Evolutionary conservation across 1,140 invertebrate genomes (phyloP), one percentile per base, ranked within the genome.

Genomic region (Achroia grisella): DNA sequence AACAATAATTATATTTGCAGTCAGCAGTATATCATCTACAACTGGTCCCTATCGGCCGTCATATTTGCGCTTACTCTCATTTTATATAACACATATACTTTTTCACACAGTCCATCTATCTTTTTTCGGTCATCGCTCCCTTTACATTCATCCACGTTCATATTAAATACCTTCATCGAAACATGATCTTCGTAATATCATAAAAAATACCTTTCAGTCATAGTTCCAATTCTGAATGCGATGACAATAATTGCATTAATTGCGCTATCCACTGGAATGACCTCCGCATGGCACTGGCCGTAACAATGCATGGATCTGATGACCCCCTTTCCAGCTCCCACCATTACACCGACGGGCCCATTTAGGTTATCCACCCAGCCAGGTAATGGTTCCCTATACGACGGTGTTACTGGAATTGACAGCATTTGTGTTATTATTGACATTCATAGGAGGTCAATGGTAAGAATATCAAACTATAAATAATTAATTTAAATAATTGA

Each of bases 341-440:
- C 88, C 54, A 93, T 75, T 1, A 93, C 72, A 1, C 92, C 95
- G 47, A 93, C 92, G 0, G 95, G 94, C 1, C 95, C 95, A 80
- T 97, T 97, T 31, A 95, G 87, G 76, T 94, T 97, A 68, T 97
- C 96, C 36, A 97, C 94, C 95, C 94, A 96, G 1, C 93, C 92
- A 10, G 86, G 73, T 8, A 86, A 45, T 0, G 89, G 89, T 56
- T 91, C 89, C 14, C 86, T 74, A 44, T 60, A 81, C 1, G 88
- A 65, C 17, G 90, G 89, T 6, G 82, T 86, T n/a, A 91, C 89
- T 89, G 71, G 8, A 86, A 71, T 52, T 32, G 27, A 14, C 17
- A 6, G 17, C 17, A 37, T 17, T 37, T 37, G 10, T 6, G 6
- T 17, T 2, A 14, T 35, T 12, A 35, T 12, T 8, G 12, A 37